Base-by-base conservation (phyloP, 1,140 invertebrate genomes). In the Drosophila lowei region DNA sequence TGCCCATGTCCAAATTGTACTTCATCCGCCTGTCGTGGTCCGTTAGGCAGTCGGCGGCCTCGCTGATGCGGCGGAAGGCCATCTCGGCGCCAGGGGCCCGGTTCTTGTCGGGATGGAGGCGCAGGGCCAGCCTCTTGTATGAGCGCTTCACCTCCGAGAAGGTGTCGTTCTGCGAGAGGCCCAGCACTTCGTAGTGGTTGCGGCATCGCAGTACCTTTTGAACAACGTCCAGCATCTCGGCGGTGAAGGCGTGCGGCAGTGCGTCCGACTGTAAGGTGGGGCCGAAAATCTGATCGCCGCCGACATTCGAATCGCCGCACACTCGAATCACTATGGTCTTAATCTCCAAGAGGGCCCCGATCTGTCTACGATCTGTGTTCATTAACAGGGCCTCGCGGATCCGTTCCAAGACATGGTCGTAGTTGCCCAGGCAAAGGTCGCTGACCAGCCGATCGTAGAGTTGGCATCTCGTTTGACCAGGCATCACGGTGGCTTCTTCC, bases 51-150 rank as follows among this genome's bases (percentile, higher is more conserved):
- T 97, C 96, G 60, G 98, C 98, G 6, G 99, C 98, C 93, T 99
- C 99, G 61, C 98, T 94, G 41, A 95, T 93, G 2, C 93, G 96
- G 95, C 99, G 99, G 91, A 99, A 99, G 7, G 98, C 98, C 92
- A 99, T 98, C 15, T 95, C 95, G 30, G 99, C 95, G 9, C 98
- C 98, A 0, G 98, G 98, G 18, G 97, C 96, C 91, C 97, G 97
- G 91, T 99, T 99, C 92, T 99, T 99, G 91, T 99, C 99, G 0
- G 99, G 99, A 94, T 99, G 99, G 74, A 99, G 95, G 90, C 98
- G 96, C 44, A 99, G 92, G 0, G 98, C 98, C 57, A 99, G 92
- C 92, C 99, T 99, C 90, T 97, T 96, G 91, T 99, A 99, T 1
- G 97, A 94, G 91, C 98, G 98, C 92, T 99, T 99, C 34, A 99